These are phyloP conservation scores for Ciconia maguari DNA, from an alignment of 2,113 vertebrate genomes.

Conservation along the genomic window DNA sequence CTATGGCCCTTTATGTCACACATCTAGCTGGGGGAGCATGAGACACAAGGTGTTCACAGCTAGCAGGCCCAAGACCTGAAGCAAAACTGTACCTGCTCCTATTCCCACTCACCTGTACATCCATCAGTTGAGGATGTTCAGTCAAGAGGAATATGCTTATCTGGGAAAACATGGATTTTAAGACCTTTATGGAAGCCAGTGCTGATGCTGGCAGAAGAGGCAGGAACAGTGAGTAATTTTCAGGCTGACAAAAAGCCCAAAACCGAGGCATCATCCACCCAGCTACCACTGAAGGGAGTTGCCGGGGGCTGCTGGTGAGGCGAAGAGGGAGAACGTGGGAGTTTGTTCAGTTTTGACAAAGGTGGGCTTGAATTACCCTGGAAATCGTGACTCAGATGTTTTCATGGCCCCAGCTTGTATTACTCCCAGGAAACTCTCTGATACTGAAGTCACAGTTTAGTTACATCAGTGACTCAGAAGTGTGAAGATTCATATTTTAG, in stretches of 20 bases:
- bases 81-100: neutral
- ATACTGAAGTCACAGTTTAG: conserved; percentile 86
- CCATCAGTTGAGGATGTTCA: neutral
- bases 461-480: conserved; percentile 93
- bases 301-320: neutral
- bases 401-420: conserved; percentile 75
- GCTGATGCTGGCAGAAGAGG: neutral
- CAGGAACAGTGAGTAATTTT: conserved; percentile 7
- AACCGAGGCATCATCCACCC: neutral
- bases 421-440: conserved; percentile 87
- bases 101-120: neutral
- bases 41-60: neutral
- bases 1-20: neutral
- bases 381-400: conserved; percentile 87
- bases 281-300: conserved; percentile 1
- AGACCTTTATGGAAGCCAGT: neutral
- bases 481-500: conserved; percentile 97
- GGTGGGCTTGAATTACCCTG: conserved; percentile 84
- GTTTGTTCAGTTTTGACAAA: conserved; percentile 76
- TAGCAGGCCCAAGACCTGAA: neutral
- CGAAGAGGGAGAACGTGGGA: conserved; percentile 28
- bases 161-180: neutral
- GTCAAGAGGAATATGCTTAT: neutral
- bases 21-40: neutral
- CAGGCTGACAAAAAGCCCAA: conserved; percentile 10